phyloP scores from a whole-genome alignment of 2,888 invertebrate genomes.

The Tenthredo distinguenda region DNA sequence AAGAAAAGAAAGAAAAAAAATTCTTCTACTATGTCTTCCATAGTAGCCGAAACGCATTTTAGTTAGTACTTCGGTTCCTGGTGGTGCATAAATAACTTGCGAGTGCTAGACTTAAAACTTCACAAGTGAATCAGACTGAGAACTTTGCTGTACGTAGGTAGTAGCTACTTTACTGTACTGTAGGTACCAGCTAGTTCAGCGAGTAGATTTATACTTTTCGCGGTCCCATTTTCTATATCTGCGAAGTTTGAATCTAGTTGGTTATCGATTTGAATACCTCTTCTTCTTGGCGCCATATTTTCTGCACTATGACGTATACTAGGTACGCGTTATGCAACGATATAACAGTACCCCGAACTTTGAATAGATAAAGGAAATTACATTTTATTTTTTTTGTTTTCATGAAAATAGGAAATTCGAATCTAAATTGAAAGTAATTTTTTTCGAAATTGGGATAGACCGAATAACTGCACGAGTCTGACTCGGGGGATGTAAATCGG shows the following conservation, averaged over 20 bases:
- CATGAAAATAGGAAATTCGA: background rate
- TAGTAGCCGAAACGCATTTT: background rate
- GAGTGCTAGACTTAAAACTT: background rate
- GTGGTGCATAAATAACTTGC: background rate
- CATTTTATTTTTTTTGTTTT: background rate
- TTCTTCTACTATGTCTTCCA: background rate
- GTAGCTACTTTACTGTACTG: background rate
- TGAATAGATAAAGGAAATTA: background rate
- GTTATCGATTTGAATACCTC: conserved; percentile 18
- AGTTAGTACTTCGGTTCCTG: background rate
- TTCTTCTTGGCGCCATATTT: background rate
- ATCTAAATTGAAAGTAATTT: background rate
- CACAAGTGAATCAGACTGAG: conserved; percentile 16
- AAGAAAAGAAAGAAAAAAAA: background rate
- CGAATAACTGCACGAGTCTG: background rate
- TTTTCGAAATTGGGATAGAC: background rate
- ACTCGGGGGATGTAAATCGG: background rate
- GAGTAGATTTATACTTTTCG: conserved; percentile 2
- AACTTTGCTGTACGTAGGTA: background rate
- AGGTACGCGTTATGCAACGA: background rate
- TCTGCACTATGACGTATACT: background rate
- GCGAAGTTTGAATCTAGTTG: background rate
- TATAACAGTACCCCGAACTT: background rate
- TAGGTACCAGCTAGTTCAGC: background rate
- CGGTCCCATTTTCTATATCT: conserved; percentile 2